These are phyloP conservation scores for Dicranocentrus wangi DNA, from an alignment of 2,888 invertebrate species.

Conservation along the genomic window DNA sequence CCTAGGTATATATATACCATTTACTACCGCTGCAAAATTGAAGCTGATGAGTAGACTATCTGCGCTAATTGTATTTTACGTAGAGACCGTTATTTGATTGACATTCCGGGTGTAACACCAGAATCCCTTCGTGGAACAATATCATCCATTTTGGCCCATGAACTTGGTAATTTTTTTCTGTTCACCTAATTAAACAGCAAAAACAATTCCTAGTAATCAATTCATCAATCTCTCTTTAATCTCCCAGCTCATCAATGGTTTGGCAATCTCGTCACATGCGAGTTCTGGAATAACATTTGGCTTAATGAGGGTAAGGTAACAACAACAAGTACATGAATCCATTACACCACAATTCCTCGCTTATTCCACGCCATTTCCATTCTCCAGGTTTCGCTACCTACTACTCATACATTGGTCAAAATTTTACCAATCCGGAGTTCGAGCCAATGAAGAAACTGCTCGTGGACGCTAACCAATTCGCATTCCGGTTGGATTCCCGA, in stretches of 20 bases:
- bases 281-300: conserved; percentile 67
- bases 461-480: conserved; percentile 68
- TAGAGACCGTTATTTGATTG: conserved; percentile 67
- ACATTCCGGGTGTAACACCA: conserved; percentile 62
- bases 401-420: conserved; percentile 67
- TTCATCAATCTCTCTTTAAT: no score
- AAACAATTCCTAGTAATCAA: no score
- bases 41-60: background rate
- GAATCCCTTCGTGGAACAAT: conserved; percentile 56
- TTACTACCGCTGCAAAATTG: no score
- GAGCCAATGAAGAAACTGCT: conserved; percentile 66
- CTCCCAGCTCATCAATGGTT: conserved; percentile 48
- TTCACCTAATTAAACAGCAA: background rate
- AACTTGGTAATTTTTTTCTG: conserved; percentile 74
- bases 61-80: background rate
- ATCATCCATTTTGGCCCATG: conserved; percentile 73
- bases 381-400: conserved; percentile 70
- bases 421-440: conserved; percentile 67
- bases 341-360: no score
- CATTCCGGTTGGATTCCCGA: conserved; percentile 74
- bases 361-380: background rate
- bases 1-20: background rate
- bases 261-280: conserved; percentile 61
- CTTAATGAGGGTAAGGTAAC: conserved; percentile 74
- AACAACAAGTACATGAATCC: no score